Evolutionary conservation across 2,888 invertebrate genomes (phyloP).

Genomic region (Chloroclystis v-ata): DNA sequence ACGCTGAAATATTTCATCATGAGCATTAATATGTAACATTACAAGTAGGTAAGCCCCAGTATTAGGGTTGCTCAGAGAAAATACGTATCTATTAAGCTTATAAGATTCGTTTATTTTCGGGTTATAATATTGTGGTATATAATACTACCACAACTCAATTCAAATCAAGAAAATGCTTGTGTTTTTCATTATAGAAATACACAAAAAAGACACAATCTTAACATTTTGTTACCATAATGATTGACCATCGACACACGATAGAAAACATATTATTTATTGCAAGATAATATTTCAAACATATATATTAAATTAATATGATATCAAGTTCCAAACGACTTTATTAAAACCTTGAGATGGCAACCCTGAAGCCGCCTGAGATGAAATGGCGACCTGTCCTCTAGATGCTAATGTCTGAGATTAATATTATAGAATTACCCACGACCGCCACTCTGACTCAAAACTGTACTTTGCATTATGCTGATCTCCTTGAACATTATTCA

Average conservation of each 20-base stretch:
- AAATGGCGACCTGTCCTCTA: slow-evolving; percentile 60
- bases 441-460: slow-evolving; percentile 42
- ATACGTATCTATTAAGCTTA: neutral
- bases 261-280: too few species aligned
- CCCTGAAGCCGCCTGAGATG: slow-evolving; percentile 44
- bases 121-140: neutral
- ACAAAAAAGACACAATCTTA: too few species aligned
- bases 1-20: slow-evolving; percentile 51
- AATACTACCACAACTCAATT: too few species aligned
- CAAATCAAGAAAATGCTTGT: too few species aligned
- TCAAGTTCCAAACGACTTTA: too few species aligned
- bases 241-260: too few species aligned
- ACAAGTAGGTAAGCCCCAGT: slow-evolving; percentile 43
- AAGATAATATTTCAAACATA: too few species aligned
- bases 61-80: slow-evolving; percentile 19
- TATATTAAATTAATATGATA: too few species aligned
- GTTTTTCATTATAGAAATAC: too few species aligned
- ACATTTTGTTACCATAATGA: too few species aligned
- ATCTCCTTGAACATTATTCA: slow-evolving; percentile 40
- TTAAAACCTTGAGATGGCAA: slow-evolving; percentile 14
- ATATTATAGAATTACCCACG: slow-evolving; percentile 55
- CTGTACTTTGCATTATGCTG: slow-evolving; percentile 41
- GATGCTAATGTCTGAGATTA: slow-evolving; percentile 65
- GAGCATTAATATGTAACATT: slow-evolving; percentile 51
- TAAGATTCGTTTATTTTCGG: neutral